Evolutionary conservation across 1,140 invertebrate genomes (phyloP).

Genomic region (Mesaphorura yosii): DNA sequence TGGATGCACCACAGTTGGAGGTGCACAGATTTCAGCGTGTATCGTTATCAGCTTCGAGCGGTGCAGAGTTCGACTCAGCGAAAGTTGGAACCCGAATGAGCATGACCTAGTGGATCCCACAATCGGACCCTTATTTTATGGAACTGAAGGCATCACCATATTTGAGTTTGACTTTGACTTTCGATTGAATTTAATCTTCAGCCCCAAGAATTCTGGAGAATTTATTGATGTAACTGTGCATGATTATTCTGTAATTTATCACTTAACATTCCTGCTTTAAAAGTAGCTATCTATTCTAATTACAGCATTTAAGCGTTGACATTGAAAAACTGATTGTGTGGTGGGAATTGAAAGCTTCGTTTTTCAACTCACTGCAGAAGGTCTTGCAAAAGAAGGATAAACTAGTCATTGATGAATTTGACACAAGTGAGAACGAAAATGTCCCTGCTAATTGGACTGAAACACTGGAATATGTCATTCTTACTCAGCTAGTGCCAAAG

Average conservation of each 20-base stretch:
- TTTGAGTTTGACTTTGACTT: constrained; percentile 28
- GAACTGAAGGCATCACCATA: constrained; percentile 18
- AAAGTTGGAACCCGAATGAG: constrained; percentile 25
- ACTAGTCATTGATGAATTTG: background rate
- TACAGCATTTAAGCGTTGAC: constrained; percentile 28
- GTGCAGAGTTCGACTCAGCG: constrained; percentile 20
- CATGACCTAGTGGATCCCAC: constrained; percentile 19
- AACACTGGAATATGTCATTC: constrained; percentile 24
- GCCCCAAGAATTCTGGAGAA: constrained; percentile 28
- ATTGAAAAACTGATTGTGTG: constrained; percentile 22
- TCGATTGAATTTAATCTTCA: constrained; percentile 28
- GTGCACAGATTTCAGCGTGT: constrained; percentile 24
- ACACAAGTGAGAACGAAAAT: background rate
- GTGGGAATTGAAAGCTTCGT: constrained; percentile 28
- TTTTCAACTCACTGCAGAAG: background rate
- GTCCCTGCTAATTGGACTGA: constrained; percentile 9
- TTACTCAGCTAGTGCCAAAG: constrained; percentile 28
- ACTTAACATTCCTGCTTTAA: background rate
- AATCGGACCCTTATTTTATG: constrained; percentile 22
- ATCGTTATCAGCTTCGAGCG: constrained; percentile 26
- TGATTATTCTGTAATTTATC: background rate
- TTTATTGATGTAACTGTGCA: constrained; percentile 27
- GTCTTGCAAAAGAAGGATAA: background rate
- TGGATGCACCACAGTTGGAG: constrained; percentile 28
- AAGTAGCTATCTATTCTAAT: too few species aligned